Conservation (phyloP, 2,888 invertebrate genomes). For the Theodoxus fluviatilis region DNA sequence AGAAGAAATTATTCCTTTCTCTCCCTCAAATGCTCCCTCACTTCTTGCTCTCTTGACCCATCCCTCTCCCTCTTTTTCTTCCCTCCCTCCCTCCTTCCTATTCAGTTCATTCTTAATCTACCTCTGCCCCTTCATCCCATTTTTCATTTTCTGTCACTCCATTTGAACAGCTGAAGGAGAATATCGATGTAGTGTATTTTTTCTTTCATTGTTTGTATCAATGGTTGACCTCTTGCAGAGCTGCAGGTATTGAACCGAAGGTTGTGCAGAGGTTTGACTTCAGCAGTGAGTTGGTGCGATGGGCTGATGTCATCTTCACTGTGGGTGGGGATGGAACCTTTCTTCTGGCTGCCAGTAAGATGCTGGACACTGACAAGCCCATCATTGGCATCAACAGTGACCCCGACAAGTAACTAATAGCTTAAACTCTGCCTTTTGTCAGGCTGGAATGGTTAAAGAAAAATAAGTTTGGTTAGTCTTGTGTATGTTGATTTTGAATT, state of each 20-base stretch:
- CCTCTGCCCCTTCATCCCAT: not conserved
- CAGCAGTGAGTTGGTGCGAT: conserved; percentile 77
- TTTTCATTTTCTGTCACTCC: not conserved
- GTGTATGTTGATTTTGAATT: not conserved
- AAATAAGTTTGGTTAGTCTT: no score
- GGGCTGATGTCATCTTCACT: conserved; percentile 79
- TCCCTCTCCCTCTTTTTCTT: no score
- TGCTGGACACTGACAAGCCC: conserved; percentile 80
- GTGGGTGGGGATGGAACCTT: conserved; percentile 97
- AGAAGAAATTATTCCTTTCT: no score
- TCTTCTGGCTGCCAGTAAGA: conserved; percentile 87
- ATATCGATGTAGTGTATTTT: not conserved
- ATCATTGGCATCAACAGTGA: conserved; percentile 97
- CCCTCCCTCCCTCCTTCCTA: not conserved
- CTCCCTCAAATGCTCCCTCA: not conserved
- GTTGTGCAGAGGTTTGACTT: conserved; percentile 70
- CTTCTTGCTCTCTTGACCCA: no score
- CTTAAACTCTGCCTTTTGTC: no score
- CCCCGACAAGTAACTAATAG: conserved; percentile 73
- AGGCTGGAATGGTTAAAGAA: no score
- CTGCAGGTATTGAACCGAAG: conserved; percentile 78
- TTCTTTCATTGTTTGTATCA: not conserved
- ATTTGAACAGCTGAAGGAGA: not conserved
- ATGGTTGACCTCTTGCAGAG: conserved; percentile 51
- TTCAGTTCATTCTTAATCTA: not conserved